Evolutionary conservation across 1,140 invertebrate genomes (phyloP), one percentile per base, ranked within the genome.

Genomic region (Bombus pyrosoma): DNA sequence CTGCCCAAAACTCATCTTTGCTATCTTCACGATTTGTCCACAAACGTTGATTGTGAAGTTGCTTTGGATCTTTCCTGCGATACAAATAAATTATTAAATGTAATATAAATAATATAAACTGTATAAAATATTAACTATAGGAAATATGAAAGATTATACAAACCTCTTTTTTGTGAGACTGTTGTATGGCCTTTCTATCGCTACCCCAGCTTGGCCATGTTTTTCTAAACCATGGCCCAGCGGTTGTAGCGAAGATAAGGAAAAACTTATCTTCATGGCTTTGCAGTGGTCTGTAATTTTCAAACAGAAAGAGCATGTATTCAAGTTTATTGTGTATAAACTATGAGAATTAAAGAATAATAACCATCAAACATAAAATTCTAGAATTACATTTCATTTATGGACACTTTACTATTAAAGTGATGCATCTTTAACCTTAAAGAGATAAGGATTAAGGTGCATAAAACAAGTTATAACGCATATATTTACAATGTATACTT

Each of bases 1-100:
- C 97, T 87, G 97, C 97, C 98, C 98, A 98, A 91, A 98, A 98
- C 92, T 98, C 98, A 95, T 98, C 97, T 94, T 97, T 96, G 86
- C 96, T 93, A 80, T 96, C 96, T 89, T 96, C 96, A 76, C 96
- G 95, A n/a, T 96, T 97, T 83, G 96, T 96, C 97, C 97, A 97
- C 53, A 96, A 97, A 82, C 97, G 96, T 71, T 97, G 96, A 96
- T 95, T 96, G 28, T 95, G 94, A 92, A 97, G 96, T 82, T 96
- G 95, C 93, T 97, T 96, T 86, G 96, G 95, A 93, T 97, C 96
- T 95, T 95, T 96, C 85, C 95, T 96, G 74, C 78, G 92, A 81
- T n/a, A 13, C 53, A 6, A 47, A 81, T 43, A 34, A 68, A 47
- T 47, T 25, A 15, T 41, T 22, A 47, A 8, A 32, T 59, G 28